A percentile compares a stretch with the other conserved stretches of the same genome.
Conservation (phyloP, 2,888 invertebrate genomes). For the Andrena dorsata region DNA sequence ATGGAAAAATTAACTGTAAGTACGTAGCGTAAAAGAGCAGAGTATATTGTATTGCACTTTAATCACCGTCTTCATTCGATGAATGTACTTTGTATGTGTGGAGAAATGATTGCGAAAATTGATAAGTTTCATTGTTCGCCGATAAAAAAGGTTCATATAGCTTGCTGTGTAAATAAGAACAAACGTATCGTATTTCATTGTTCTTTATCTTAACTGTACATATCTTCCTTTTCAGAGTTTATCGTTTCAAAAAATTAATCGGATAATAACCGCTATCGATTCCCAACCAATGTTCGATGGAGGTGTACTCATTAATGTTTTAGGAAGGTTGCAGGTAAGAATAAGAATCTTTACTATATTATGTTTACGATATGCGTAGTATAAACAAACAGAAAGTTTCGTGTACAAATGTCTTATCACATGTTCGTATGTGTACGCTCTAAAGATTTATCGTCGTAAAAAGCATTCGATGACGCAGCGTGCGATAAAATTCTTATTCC, state of each 20-base stretch:
- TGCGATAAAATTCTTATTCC: slow-evolving; percentile 54
- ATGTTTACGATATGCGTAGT: background rate
- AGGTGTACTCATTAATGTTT: slow-evolving; percentile 97
- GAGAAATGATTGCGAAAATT: background rate
- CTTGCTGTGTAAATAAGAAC: background rate
- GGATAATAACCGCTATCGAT: slow-evolving; percentile 96
- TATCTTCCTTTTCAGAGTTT: slow-evolving; percentile 89
- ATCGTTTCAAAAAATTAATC: slow-evolving; percentile 96
- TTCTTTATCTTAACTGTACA: slow-evolving; percentile 9
- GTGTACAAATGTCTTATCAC: slow-evolving; percentile 35
- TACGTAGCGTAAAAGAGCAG: slow-evolving; percentile 62
- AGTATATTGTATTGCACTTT: background rate
- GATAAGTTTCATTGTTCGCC: background rate
- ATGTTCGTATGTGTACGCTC: background rate
- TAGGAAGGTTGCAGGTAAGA: slow-evolving; percentile 97
- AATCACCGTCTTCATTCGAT: background rate
- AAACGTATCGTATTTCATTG: background rate
- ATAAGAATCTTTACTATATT: slow-evolving; percentile 47
- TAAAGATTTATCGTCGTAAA: background rate
- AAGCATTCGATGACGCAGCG: background rate
- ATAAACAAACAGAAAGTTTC: slow-evolving; percentile 23
- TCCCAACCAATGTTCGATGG: slow-evolving; percentile 99
- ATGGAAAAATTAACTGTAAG: slow-evolving; percentile 97
- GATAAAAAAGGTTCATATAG: background rate
- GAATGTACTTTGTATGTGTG: background rate